Conservation (phyloP, 2,888 invertebrate genomes). For the Stenotaenia linearis region DNA sequence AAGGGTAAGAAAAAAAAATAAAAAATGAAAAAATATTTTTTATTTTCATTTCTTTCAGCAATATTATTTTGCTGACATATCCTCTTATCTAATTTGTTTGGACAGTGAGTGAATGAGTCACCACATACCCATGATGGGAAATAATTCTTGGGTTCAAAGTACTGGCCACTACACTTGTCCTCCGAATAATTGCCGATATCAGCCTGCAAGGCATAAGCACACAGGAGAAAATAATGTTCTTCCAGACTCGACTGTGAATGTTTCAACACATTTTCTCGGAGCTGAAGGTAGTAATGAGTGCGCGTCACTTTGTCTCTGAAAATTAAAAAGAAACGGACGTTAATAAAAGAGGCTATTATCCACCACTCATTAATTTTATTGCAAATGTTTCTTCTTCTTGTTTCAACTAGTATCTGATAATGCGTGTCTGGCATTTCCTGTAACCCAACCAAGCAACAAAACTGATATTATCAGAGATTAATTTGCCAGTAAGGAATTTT, state of each 20-base stretch:
- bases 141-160: slow-evolving; percentile 79
- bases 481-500: not conserved
- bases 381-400: slow-evolving; percentile 26
- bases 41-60: not conserved
- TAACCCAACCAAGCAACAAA: slow-evolving; percentile 37
- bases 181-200: slow-evolving; percentile 76
- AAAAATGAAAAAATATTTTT: not conserved
- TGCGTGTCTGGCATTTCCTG: slow-evolving; percentile 21
- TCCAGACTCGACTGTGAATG: slow-evolving; percentile 46
- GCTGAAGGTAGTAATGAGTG: slow-evolving; percentile 89
- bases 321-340: slow-evolving; percentile 22
- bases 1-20: not conserved
- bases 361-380: slow-evolving; percentile 3
- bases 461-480: slow-evolving; percentile 17
- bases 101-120: slow-evolving; percentile 21
- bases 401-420: slow-evolving; percentile 8
- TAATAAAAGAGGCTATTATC: not conserved
- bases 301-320: slow-evolving; percentile 77
- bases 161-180: slow-evolving; percentile 47
- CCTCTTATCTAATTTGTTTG: slow-evolving; percentile 17
- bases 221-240: slow-evolving; percentile 63
- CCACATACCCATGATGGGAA: slow-evolving; percentile 59
- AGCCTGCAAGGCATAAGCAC: slow-evolving; percentile 85
- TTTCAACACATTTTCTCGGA: slow-evolving; percentile 73
- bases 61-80: slow-evolving; percentile 21